Percentiles rank a stretch among this genome's conserved stretches.
Evolutionary conservation across 2,888 invertebrate species (phyloP).

Genomic region (Leucozona laternaria): DNA sequence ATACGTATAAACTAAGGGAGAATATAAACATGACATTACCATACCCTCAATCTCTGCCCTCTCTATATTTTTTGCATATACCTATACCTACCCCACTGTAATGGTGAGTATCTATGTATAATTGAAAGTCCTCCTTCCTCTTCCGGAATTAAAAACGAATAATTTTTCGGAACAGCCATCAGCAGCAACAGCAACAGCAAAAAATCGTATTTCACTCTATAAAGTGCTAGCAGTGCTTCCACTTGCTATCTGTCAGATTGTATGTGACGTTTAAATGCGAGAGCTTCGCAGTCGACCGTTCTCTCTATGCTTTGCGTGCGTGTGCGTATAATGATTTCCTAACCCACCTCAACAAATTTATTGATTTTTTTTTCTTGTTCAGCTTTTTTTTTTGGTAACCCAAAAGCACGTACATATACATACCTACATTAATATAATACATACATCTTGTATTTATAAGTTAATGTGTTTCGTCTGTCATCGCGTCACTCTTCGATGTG

Average conservation of each 20-base stretch:
- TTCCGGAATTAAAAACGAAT: conserved; percentile 55
- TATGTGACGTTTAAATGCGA: conserved; percentile 61
- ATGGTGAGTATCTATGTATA: conserved; percentile 16
- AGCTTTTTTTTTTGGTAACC: conserved; percentile 53
- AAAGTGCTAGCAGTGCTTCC: conserved; percentile 31
- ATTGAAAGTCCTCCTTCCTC: conserved; percentile 55
- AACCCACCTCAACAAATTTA: conserved; percentile 84
- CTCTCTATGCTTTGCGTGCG: conserved; percentile 51
- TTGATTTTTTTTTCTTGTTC: conserved; percentile 80
- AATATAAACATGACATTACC: conserved; percentile 34
- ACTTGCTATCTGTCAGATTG: conserved; percentile 55
- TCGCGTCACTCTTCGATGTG: conserved; percentile 32
- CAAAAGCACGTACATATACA: conserved; percentile 66
- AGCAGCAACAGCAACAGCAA: not conserved
- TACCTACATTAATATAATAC: conserved; percentile 35
- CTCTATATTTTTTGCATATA: not conserved
- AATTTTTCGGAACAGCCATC: conserved; percentile 36
- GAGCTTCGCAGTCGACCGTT: conserved; percentile 38
- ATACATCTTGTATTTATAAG: conserved; percentile 24
- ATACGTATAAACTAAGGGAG: conserved; percentile 19
- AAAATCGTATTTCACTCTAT: conserved; percentile 24
- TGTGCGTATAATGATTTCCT: conserved; percentile 80
- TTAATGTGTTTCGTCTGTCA: conserved; percentile 65
- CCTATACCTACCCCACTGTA: not conserved
- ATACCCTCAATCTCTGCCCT: conserved; percentile 5